These are phyloP conservation scores for Diplazon laetatorius DNA, from an alignment of 2,888 invertebrate genomes.

Conservation along the genomic window DNA sequence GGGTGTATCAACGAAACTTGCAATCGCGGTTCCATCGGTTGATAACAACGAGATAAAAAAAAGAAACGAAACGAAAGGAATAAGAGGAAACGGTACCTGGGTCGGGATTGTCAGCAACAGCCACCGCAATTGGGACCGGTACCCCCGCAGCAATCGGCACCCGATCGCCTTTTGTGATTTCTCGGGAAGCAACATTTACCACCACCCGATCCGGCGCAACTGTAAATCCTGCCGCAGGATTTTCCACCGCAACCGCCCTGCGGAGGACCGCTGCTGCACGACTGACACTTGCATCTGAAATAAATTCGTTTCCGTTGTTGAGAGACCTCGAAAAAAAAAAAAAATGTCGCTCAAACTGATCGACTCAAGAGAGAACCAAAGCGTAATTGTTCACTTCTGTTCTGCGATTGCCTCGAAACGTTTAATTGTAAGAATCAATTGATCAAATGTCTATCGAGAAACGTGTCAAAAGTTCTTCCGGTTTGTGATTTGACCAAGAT, in stretches of 20 bases:
- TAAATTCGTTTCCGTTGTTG: neutral
- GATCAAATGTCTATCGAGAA: too few species aligned
- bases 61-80: neutral
- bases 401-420: too few species aligned
- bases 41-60: neutral
- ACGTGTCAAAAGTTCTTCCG: too few species aligned
- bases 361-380: too few species aligned
- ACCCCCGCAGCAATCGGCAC: slow-evolving; percentile 68
- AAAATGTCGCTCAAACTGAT: too few species aligned
- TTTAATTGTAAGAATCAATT: too few species aligned
- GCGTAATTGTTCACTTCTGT: too few species aligned
- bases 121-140: slow-evolving; percentile 60
- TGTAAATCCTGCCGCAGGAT: slow-evolving; percentile 70
- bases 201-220: slow-evolving; percentile 67
- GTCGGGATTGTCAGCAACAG: slow-evolving; percentile 56
- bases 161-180: slow-evolving; percentile 67
- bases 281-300: slow-evolving; percentile 68
- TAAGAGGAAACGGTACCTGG: neutral
- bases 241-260: slow-evolving; percentile 69
- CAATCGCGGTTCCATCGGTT: neutral
- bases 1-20: neutral
- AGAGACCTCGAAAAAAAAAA: too few species aligned
- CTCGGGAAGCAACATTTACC: slow-evolving; percentile 69
- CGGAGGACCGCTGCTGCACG: slow-evolving; percentile 63
- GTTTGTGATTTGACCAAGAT: too few species aligned